phyloP scores from a whole-genome alignment of 2,888 invertebrate species.

The Andricus curvator region DNA sequence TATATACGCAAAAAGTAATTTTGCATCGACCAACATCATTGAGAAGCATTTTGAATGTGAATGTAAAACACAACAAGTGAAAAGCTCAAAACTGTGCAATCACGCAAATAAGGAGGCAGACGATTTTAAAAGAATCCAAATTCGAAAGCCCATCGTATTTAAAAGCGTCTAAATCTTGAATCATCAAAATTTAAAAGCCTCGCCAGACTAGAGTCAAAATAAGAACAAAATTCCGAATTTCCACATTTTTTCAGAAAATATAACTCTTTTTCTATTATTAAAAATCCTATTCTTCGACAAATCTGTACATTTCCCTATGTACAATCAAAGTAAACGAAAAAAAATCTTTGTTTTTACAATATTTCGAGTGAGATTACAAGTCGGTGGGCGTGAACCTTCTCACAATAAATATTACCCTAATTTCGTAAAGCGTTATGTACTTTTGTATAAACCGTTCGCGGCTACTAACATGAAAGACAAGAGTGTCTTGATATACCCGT shows the following conservation, averaged over 20 bases:
- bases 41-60: too few relatives aligned
- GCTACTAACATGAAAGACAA: constrained; percentile 64
- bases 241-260: not conserved
- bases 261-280: not conserved
- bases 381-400: constrained; percentile 31
- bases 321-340: not conserved
- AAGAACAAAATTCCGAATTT: not conserved
- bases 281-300: not conserved
- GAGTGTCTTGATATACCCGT: constrained; percentile 58
- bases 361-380: constrained; percentile 11
- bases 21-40: too few relatives aligned
- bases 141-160: not conserved
- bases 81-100: not conserved
- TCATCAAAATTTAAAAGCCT: not conserved
- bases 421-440: constrained; percentile 59
- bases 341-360: not conserved
- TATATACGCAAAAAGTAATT: too few relatives aligned
- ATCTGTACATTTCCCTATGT: not conserved
- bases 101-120: not conserved
- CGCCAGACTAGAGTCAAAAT: not conserved
- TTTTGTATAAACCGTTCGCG: constrained; percentile 59
- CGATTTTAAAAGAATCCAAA: not conserved
- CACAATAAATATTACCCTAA: constrained; percentile 58
- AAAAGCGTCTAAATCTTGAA: not conserved
- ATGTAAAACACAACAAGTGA: not conserved